phyloP scores from a whole-genome alignment of 2,797 vertebrate genomes.

The Aphelocoma californica region DNA sequence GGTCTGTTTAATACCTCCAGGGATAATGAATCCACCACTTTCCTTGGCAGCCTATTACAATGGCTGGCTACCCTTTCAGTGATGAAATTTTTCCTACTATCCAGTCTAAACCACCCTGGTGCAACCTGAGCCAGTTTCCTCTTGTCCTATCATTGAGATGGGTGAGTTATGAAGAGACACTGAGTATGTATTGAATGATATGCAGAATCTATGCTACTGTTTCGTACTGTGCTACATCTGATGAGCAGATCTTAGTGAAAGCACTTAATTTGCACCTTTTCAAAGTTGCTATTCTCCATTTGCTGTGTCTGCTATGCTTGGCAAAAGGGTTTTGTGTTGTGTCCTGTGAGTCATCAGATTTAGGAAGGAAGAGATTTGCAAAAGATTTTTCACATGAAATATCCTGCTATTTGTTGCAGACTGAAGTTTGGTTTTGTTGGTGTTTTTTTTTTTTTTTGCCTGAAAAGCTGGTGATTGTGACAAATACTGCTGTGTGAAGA shows the following conservation, averaged over 20 bases:
- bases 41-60: not conserved
- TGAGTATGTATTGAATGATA: not conserved
- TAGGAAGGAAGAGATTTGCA: not conserved
- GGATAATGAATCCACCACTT: not conserved
- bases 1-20: not conserved
- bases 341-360: not conserved
- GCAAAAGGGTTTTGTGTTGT: not conserved
- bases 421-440: not conserved
- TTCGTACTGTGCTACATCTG: not conserved
- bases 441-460: not conserved
- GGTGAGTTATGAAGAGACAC: not conserved
- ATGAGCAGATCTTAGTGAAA: not conserved
- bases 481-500: not conserved
- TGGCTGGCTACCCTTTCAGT: not conserved
- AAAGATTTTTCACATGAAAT: not conserved
- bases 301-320: not conserved
- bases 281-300: not conserved
- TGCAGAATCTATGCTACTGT: not conserved
- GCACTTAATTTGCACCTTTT: not conserved
- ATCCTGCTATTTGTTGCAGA: not conserved
- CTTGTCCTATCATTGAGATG: rapidly evolving
- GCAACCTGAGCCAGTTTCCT: not conserved
- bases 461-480: not conserved
- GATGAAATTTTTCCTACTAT: not conserved
- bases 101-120: not conserved